Evolutionary conservation across 1,140 invertebrate species (phyloP), one percentile per base, ranked within the genome.

Genomic region (Lepidurus arcticus): DNA sequence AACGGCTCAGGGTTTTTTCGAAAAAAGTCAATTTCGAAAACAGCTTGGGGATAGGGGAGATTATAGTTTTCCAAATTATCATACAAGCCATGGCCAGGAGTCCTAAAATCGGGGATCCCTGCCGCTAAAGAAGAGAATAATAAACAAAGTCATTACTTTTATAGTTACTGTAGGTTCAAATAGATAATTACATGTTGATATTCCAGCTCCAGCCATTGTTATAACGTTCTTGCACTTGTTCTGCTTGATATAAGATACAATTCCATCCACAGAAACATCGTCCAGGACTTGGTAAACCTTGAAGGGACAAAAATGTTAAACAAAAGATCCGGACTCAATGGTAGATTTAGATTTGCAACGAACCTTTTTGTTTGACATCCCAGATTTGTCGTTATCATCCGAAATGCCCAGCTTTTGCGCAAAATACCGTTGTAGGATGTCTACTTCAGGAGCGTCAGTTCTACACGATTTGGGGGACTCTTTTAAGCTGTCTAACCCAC

Each of bases 61-160:
- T 96, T 91, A 84, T 97, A 98, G 84, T 97, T 95, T 80, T 92
- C 88, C 44, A 98, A 87, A 85, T 98, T 98, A 83, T 93, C 89
- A 86, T 98, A 99, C 1, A 99, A 85, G 5, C 97, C 97, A 80
- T 91, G 93, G 43, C 91, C 92, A 7, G 95, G 95, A 44, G 93
- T 95, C 21, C 96, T 90, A 86, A 94, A 96, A 85, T 98, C 96
- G 65, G 96, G 96, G 83, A 98, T 98, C 79, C 96, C 96, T 80
- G 95, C 94, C 85, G 94, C 94, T 94, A 85, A 81, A 88, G 24
- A 88, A 79, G 79, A 78, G 80, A 81, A 75, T 79, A 80, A 80
- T 79, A 76, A 80, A 79, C 34, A 65, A 34, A 44, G 21, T 80
- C 76, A 75, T 78, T 76, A 65, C 16, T 73, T 76, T n/a, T 77